These are phyloP conservation scores for Heliocidaris tuberculata DNA, from an alignment of 35 echinoderm and acorn worm genomes.

Conservation along the genomic window DNA sequence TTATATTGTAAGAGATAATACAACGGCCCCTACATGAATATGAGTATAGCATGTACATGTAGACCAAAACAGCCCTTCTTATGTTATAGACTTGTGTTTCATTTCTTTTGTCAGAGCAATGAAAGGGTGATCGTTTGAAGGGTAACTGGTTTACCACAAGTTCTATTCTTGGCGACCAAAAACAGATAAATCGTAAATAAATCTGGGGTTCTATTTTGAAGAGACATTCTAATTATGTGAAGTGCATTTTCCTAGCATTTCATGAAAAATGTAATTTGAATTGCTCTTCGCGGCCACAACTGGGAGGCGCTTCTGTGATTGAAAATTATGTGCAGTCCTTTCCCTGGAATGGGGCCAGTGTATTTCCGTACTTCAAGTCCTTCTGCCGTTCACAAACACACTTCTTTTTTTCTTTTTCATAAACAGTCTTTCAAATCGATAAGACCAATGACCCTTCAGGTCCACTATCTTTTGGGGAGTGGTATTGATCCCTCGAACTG, in stretches of 20 bases:
- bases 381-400: background rate
- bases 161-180: background rate
- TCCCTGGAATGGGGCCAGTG: too few relatives aligned
- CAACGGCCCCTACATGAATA: background rate
- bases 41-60: background rate
- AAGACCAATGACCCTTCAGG: constrained; percentile 5
- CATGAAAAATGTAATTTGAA: too few relatives aligned
- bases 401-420: background rate
- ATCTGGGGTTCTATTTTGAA: too few relatives aligned
- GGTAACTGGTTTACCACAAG: background rate
- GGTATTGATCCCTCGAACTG: background rate
- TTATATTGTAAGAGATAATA: too few relatives aligned
- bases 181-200: background rate
- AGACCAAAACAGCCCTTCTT: too few relatives aligned
- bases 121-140: background rate
- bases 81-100: background rate
- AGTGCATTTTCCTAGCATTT: too few relatives aligned
- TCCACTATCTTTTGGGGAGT: background rate
- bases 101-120: background rate
- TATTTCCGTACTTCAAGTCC: background rate
- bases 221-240: too few relatives aligned
- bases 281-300: too few relatives aligned
- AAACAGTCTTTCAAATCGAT: background rate
- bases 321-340: background rate
- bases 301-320: too few relatives aligned